Conservation (phyloP, 2,797 vertebrate species). For the Siniperca scherzeri region DNA sequence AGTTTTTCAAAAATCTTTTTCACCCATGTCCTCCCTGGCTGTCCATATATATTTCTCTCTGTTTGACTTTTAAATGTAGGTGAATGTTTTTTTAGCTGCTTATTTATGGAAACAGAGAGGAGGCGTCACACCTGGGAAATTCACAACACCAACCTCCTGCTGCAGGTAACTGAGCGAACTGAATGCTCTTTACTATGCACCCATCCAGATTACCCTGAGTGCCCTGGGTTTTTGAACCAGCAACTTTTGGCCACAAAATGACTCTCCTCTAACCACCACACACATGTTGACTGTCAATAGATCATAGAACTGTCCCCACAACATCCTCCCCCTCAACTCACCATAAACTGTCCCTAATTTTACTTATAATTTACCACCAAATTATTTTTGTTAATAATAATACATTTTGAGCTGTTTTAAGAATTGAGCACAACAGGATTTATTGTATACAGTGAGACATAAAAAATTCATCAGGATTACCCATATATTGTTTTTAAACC, state of each 20-base stretch:
- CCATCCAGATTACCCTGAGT: not conserved
- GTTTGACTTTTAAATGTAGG: not conserved
- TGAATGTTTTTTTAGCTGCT: not conserved
- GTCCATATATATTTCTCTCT: not conserved
- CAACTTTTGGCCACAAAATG: not conserved
- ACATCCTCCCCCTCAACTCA: not conserved
- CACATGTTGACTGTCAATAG: slow-evolving; percentile 36
- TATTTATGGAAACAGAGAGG: slow-evolving; percentile 5
- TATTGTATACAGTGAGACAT: too few species aligned
- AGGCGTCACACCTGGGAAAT: not conserved
- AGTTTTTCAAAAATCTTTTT: not conserved
- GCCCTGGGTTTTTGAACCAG: not conserved
- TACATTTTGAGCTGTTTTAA: not conserved
- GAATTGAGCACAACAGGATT: not conserved
- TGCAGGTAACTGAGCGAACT: not conserved
- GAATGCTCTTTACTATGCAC: not conserved
- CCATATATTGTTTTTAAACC: not conserved
- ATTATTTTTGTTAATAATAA: not conserved
- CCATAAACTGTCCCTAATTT: not conserved
- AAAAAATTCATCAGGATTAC: not conserved
- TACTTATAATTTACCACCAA: not conserved
- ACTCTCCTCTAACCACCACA: not conserved
- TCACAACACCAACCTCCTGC: not conserved
- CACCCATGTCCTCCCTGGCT: not conserved
- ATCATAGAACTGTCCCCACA: not conserved